Base-by-base conservation (phyloP, 1,140 invertebrate species). In the Pachypeltis micranthus region DNA sequence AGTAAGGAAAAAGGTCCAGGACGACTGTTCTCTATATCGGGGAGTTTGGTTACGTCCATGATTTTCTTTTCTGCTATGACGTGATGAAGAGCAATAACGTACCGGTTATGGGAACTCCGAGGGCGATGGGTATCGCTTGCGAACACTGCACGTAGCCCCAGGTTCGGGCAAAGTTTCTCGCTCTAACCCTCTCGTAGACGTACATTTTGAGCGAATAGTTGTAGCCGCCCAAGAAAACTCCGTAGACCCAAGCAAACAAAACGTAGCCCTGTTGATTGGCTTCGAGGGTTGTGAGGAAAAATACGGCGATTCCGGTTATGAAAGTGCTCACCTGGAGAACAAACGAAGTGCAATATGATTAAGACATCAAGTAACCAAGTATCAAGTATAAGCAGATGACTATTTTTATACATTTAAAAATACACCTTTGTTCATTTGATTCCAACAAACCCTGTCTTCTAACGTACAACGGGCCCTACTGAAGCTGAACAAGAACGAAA, bases 71-170 rank as follows among this genome's bases (percentile, higher is more conserved):
- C n/a, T n/a, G n/a, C n/a, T n/a, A n/a, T n/a, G n/a, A n/a, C n/a
- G n/a, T n/a, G n/a, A 47, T 2, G 24, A 47, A 47, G 2, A 19
- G 2, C 54, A 25, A 27, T 21, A 24, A 66, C 62, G 73, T 77
- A 91, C 90, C 85, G 72, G 89, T 86, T 59, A 91, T 82, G n/a
- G 89, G 88, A 25, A 92, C 86, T 29, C 90, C 90, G 54, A 91
- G 81, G 1, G 88, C 83, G n/a, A 90, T 85, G 10, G 90, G 88
- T 69, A 93, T 82, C 0, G 87, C 86, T 72, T 92, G 90, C 2
- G 87, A 88, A 69, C 85, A 91, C 72, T 91, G 89, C n/a, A 93
- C 85, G 72, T 90, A 93, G 55, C 88, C 87, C 90, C 90, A 94
- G 0, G 90, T 90, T 61, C 88, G 79, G 0, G 89, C 86, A 73